A percentile compares a stretch with the other conserved stretches of the same genome.
Conservation (phyloP, 2,888 invertebrate genomes). For the Diogma glabrata region DNA sequence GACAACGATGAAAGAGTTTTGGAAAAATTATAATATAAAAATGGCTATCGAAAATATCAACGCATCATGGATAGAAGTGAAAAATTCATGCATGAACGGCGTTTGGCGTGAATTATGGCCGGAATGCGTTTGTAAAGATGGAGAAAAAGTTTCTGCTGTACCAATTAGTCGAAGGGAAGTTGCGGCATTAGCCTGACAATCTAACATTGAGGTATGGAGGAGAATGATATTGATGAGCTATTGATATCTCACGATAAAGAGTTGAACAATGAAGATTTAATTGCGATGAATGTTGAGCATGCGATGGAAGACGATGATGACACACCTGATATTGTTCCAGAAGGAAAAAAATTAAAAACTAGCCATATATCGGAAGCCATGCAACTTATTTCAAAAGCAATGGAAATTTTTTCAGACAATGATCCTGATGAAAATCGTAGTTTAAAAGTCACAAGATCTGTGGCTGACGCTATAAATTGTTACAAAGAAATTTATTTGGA, state of each 20-base stretch:
- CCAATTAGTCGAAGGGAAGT: too few relatives aligned
- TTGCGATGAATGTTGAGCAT: conserved; percentile 12
- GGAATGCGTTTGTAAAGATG: background rate
- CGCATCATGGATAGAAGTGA: conserved; percentile 15
- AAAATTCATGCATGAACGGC: conserved; percentile 15
- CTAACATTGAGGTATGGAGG: background rate
- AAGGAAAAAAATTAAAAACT: background rate
- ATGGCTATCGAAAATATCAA: conserved; percentile 19
- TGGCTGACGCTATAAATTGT: too few relatives aligned
- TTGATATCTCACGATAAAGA: conserved; percentile 19
- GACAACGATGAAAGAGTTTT: conserved; percentile 4
- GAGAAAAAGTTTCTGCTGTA: too few relatives aligned
- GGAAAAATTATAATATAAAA: conserved; percentile 1
- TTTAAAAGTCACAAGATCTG: too few relatives aligned
- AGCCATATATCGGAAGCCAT: background rate
- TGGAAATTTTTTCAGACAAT: too few relatives aligned
- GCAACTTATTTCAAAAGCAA: background rate
- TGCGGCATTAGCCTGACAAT: too few relatives aligned
- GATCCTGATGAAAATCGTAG: too few relatives aligned
- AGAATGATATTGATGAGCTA: conserved; percentile 17
- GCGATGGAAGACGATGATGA: background rate
- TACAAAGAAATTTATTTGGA: too few relatives aligned
- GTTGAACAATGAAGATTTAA: conserved; percentile 17
- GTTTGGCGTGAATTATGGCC: conserved; percentile 5
- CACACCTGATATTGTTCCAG: background rate